Percentiles rank a stretch among this genome's conserved stretches.
Evolutionary conservation across 1,140 invertebrate genomes (phyloP).

Genomic region (Thaumatotibia leucotreta): DNA sequence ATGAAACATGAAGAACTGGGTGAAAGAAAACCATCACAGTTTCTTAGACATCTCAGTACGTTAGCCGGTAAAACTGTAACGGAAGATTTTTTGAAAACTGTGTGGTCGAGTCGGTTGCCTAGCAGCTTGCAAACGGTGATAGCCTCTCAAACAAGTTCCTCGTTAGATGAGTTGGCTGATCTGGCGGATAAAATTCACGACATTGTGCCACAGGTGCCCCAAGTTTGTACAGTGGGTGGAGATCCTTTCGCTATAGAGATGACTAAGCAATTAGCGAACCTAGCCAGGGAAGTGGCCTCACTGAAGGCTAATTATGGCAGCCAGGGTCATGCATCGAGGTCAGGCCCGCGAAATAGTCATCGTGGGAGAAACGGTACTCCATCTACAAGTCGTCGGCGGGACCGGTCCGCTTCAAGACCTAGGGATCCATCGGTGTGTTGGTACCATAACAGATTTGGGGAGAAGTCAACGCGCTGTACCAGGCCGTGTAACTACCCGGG

Average conservation of each 20-base stretch:
- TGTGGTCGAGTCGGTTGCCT: not conserved
- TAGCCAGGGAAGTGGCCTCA: not conserved
- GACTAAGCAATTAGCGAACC: not conserved
- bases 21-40: not conserved
- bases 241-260: not conserved
- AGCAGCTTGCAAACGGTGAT: not conserved
- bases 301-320: not conserved
- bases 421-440: not conserved
- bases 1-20: not conserved
- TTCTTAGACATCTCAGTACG: conserved; percentile 14
- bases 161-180: not conserved
- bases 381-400: not conserved
- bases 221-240: not conserved
- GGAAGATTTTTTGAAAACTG: conserved; percentile 13
- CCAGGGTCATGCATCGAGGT: not conserved
- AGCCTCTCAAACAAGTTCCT: not conserved
- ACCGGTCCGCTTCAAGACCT: not conserved
- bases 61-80: not conserved
- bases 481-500: not conserved
- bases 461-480: not conserved
- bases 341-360: not conserved
- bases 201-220: not conserved
- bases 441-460: not conserved
- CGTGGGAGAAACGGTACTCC: not conserved
- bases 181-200: conserved; percentile 7